Percentiles rank a stretch among this genome's conserved stretches.
Evolutionary conservation across 1,140 invertebrate species (phyloP).

Genomic region (Oedothorax gibbosus): DNA sequence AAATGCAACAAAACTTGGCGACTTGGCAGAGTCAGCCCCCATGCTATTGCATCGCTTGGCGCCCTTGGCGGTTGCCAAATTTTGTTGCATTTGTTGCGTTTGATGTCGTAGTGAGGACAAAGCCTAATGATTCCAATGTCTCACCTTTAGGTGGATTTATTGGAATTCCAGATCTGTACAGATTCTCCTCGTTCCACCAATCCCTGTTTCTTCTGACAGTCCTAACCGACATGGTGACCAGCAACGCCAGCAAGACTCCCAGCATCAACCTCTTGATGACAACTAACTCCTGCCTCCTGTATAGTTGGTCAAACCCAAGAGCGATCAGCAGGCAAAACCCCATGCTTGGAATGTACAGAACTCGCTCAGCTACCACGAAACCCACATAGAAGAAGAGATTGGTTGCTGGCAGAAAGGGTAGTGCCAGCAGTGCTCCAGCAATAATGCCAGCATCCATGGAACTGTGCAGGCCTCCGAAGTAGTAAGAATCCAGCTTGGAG

Average conservation of each 20-base stretch:
- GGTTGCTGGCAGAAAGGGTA: slow-evolving; percentile 93
- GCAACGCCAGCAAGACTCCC: slow-evolving; percentile 65
- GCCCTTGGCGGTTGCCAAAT: no score
- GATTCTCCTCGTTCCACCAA: slow-evolving; percentile 91
- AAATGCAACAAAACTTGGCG: no score
- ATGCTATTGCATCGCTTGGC: no score
- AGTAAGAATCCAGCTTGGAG: neutral
- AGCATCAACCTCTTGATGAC: slow-evolving; percentile 7
- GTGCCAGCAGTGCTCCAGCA: slow-evolving; percentile 78
- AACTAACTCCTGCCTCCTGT: slow-evolving; percentile 45
- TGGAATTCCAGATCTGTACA: slow-evolving; percentile 88
- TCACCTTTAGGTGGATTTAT: slow-evolving; percentile 97
- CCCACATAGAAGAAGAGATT: slow-evolving; percentile 93
- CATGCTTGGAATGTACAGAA: slow-evolving; percentile 94
- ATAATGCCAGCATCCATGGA: slow-evolving; percentile 66
- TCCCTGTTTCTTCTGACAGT: slow-evolving; percentile 88
- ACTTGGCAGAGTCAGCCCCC: no score
- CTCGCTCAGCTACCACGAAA: slow-evolving; percentile 94
- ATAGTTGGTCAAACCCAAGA: slow-evolving; percentile 71
- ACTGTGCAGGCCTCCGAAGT: neutral
- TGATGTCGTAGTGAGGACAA: no score
- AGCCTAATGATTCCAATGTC: no score
- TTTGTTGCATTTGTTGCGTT: no score
- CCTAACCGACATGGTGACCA: slow-evolving; percentile 67
- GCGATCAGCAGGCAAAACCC: slow-evolving; percentile 91